A percentile compares a stretch with the other conserved stretches of the same genome.
These are phyloP conservation scores for Oreohelix idahoensis DNA, from an alignment of 1,140 invertebrate species.

Conservation along the genomic window DNA sequence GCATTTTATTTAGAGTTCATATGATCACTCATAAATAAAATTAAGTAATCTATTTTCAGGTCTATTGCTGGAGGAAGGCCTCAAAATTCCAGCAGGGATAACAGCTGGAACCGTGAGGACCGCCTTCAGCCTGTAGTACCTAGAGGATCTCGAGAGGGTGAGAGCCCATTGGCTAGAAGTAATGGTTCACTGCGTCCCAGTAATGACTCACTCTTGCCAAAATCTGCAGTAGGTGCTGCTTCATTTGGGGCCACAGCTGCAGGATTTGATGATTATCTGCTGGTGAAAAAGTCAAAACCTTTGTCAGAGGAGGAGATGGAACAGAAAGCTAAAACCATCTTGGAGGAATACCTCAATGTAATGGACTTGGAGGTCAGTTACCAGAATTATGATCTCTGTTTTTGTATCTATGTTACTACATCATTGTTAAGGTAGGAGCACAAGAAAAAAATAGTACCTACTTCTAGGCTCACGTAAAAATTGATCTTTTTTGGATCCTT, in stretches of 20 bases:
- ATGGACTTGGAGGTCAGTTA: constrained; percentile 67
- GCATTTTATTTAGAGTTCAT: no score
- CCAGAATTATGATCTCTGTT: no score
- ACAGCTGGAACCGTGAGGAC: constrained; percentile 37
- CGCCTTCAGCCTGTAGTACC: not conserved
- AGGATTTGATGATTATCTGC: not conserved
- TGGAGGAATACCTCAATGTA: constrained; percentile 74
- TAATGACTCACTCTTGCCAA: not conserved
- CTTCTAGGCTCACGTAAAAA: no score
- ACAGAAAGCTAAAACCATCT: constrained; percentile 68
- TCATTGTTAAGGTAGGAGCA: no score
- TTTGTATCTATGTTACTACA: no score
- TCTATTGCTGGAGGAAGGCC: constrained; percentile 24
- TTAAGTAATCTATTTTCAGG: not conserved
- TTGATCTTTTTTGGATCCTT: no score
- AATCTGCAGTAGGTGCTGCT: not conserved
- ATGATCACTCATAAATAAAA: no score
- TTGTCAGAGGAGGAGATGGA: constrained; percentile 67
- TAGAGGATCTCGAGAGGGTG: constrained; percentile 27
- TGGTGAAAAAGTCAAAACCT: constrained; percentile 42
- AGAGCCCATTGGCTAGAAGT: constrained; percentile 19
- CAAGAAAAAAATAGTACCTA: no score
- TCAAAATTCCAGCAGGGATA: constrained; percentile 39
- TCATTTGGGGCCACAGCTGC: not conserved
- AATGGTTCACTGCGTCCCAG: constrained; percentile 6